These are phyloP conservation scores for Passer domesticus DNA, from an alignment of 2,113 vertebrate species.

Conservation along the genomic window DNA sequence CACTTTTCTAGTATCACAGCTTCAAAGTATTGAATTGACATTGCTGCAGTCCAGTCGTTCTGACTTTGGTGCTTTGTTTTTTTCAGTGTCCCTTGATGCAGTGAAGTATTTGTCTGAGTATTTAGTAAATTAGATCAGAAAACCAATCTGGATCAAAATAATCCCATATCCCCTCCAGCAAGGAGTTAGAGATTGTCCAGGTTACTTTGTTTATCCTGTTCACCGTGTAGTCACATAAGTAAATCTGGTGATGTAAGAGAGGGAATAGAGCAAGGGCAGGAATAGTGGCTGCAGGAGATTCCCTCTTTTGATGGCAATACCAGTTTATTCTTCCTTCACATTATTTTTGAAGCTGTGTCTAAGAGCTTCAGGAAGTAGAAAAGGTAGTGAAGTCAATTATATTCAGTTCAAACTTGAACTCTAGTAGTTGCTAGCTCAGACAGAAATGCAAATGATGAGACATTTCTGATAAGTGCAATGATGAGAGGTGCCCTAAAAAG, in stretches of 20 bases:
- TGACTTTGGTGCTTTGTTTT: neutral
- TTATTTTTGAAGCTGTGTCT: neutral
- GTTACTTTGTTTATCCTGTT: neutral
- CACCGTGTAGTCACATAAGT: neutral
- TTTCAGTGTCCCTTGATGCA: neutral
- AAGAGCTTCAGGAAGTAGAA: neutral
- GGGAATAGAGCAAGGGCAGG: neutral
- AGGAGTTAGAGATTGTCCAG: neutral
- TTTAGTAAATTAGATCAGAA: constrained; percentile 5
- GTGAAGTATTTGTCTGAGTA: neutral
- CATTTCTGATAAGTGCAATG: neutral
- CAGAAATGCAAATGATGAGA: neutral
- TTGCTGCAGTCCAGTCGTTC: neutral
- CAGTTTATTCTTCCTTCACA: neutral
- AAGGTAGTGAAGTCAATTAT: neutral
- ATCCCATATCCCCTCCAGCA: neutral
- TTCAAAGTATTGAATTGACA: neutral
- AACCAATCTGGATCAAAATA: neutral
- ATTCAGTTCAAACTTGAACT: neutral
- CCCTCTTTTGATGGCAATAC: neutral
- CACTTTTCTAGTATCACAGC: neutral
- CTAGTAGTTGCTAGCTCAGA: neutral
- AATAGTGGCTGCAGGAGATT: neutral
- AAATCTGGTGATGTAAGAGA: neutral
- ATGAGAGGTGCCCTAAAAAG: neutral